Evolutionary conservation across 1,140 invertebrate genomes (phyloP).

Genomic region (Panulirus ornatus): DNA sequence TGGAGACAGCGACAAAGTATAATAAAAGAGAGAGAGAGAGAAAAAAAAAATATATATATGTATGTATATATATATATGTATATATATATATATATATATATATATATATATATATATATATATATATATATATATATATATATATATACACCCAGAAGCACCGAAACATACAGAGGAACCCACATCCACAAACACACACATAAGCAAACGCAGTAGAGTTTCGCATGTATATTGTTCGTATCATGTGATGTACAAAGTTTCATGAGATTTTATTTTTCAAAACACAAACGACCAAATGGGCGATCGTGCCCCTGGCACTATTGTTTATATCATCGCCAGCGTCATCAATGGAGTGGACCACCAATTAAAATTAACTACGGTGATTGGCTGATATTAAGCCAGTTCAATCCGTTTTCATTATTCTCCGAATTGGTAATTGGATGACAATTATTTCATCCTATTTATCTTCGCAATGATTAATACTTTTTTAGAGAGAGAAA

Average conservation of each 20-base stretch:
- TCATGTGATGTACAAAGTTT: not conserved
- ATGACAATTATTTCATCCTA: too few species aligned
- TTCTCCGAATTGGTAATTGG: too few species aligned
- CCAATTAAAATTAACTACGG: slow-evolving; percentile 10
- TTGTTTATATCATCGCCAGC: not conserved
- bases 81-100: not conserved
- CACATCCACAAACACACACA: too few species aligned
- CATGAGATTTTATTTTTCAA: not conserved
- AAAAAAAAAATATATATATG: not conserved
- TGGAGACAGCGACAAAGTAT: too few species aligned
- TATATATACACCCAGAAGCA: not conserved
- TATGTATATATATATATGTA: not conserved
- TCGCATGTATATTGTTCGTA: not conserved
- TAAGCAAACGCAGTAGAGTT: too few species aligned
- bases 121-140: not conserved
- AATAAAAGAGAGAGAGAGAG: too few species aligned
- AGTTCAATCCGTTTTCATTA: too few species aligned
- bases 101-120: not conserved
- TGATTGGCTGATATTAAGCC: not conserved
- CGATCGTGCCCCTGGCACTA: not conserved
- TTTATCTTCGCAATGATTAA: too few species aligned
- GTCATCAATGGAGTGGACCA: not conserved
- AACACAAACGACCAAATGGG: not conserved
- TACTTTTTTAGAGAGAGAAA: too few species aligned
- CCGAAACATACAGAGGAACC: too few species aligned